Evolutionary conservation across 1,140 invertebrate genomes (phyloP).

Genomic region (Eupristina koningsbergeri): DNA sequence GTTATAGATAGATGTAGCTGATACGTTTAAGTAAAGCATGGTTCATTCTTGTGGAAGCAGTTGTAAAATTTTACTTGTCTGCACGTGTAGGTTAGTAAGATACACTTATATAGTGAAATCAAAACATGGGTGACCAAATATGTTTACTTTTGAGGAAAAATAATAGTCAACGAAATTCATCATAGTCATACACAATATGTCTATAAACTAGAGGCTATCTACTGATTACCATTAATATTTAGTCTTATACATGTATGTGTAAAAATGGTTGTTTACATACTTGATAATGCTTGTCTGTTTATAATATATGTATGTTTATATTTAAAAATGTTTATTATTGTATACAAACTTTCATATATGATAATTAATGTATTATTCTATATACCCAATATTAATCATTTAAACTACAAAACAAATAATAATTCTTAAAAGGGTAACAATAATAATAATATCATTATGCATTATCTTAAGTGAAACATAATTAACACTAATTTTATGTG

Average conservation of each 20-base stretch:
- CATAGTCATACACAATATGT: not conserved
- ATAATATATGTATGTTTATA: too few relatives aligned
- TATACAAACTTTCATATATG: too few relatives aligned
- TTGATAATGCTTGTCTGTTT: too few relatives aligned
- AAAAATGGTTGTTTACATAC: too few relatives aligned
- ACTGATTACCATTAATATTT: not conserved
- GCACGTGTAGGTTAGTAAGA: constrained; percentile 5
- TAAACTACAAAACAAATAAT: too few relatives aligned
- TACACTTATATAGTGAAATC: not conserved
- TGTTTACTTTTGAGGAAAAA: not conserved
- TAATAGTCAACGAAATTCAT: not conserved
- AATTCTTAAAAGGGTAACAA: too few relatives aligned
- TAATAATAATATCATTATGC: too few relatives aligned
- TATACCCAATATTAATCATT: too few relatives aligned
- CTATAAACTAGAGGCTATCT: not conserved
- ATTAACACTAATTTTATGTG: too few relatives aligned
- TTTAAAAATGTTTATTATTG: too few relatives aligned
- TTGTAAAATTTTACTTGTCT: not conserved
- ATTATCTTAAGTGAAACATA: too few relatives aligned
- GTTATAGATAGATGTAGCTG: not conserved
- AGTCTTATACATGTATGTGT: not conserved
- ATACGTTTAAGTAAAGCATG: constrained; percentile 16
- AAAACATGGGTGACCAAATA: not conserved
- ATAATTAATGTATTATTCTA: too few relatives aligned
- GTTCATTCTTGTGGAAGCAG: not conserved